A percentile compares a stretch with the other conserved stretches of the same genome.
phyloP scores from a whole-genome alignment of 2,888 invertebrate genomes.

The Tetrapedia diversipes region DNA sequence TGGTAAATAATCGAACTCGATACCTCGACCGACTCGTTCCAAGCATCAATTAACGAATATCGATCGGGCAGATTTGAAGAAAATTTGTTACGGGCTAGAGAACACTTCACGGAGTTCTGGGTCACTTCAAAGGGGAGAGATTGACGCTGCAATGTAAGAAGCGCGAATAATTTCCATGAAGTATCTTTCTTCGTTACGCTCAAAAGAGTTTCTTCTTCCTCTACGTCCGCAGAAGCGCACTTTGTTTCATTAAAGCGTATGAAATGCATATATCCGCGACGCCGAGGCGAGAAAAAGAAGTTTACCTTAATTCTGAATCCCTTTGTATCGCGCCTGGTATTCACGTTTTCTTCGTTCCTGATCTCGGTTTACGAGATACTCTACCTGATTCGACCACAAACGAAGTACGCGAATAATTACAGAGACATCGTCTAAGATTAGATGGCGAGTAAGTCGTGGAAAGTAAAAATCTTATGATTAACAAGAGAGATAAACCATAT shows the following conservation, averaged over 20 bases:
- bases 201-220: conserved; percentile 43
- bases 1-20: neutral
- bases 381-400: too few species aligned
- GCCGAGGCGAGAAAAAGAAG: conserved; percentile 47
- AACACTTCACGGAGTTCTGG: conserved; percentile 23
- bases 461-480: too few species aligned
- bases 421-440: too few species aligned
- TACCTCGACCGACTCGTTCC: neutral
- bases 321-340: conserved; percentile 56
- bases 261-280: conserved; percentile 49
- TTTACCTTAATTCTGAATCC: conserved; percentile 65
- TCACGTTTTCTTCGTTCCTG: too few species aligned
- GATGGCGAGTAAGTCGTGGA: too few species aligned
- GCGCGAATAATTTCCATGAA: conserved; percentile 48
- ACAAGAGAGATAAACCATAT: too few species aligned
- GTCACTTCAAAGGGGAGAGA: conserved; percentile 1
- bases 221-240: conserved; percentile 43
- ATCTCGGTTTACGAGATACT: too few species aligned
- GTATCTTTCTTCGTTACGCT: conserved; percentile 33
- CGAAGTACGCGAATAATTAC: too few species aligned
- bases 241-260: conserved; percentile 62
- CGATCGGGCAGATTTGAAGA: conserved; percentile 11
- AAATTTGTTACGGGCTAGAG: conserved; percentile 4
- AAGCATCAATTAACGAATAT: conserved; percentile 25
- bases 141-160: conserved; percentile 19